Base-by-base conservation (phyloP, 2,797 vertebrate species). In the Meriones psammophilus region DNA sequence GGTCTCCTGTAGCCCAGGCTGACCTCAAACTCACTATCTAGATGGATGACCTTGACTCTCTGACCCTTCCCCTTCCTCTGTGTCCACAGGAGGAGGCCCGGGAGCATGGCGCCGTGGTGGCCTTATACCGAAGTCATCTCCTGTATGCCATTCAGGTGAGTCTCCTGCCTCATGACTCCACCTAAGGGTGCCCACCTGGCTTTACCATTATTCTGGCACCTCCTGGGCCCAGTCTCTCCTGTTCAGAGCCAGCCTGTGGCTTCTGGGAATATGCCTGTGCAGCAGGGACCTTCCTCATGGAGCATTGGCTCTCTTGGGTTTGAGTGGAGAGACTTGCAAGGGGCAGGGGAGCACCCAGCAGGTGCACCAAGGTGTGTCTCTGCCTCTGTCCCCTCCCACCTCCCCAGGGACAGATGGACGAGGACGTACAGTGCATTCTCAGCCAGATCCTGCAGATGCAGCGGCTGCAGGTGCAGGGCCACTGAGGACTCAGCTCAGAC, bases 401-500 rank as follows among this genome's bases (percentile, higher is more conserved):
- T 62, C 68, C 8, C 83, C 26, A 99, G 99, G 99, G 99, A 50
- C 99, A 98, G 91, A 99, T 86, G 83, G 83, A 99, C 2, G 99
- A 99, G 96, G 99, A 99, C 0, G 99, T 99, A 64, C 99, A 99
- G 96, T 97, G 68, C 17, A 98, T 99, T 83, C 98, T 99, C 18
- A 98, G 99, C 92, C 99, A 99, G 98, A 99, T 99, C 96, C 98
- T 99, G 91, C 98, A 98, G 96, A 99, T 99, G 99, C 99, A 99
- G 54, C 98, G 78, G 24, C 98, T 98, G n/a, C 98, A 99, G 97
- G 98, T 98, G 62, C 99, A 99, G 97, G 98, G 98, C 89, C 97
- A 14, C 80, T 97, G 94, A 98, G 46, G 64, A 7, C 2, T 30
- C 42, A 9, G 66, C 20, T 3, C 56, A 3, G 10, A 20, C 8